Evolutionary conservation across 2,113 vertebrate genomes (phyloP).

Genomic region (Festucalex cinctus): DNA sequence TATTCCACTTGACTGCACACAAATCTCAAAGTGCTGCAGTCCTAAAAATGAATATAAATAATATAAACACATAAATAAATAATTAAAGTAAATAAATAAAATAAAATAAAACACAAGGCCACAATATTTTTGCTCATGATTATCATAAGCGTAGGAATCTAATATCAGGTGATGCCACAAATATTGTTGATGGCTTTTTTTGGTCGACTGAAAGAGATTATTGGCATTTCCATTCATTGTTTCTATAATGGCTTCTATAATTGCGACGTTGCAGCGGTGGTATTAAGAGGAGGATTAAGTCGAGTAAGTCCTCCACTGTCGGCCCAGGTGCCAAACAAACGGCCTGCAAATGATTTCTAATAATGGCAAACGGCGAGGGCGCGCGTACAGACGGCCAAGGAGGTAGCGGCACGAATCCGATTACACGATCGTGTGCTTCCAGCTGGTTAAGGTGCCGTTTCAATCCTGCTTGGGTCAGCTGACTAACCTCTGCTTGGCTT

Average conservation of each 20-base stretch:
- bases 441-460: constrained; percentile 4
- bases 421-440: background rate
- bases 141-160: no score
- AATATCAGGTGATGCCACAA: no score
- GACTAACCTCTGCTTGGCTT: background rate
- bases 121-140: no score
- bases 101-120: no score
- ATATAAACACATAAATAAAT: no score
- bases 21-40: no score
- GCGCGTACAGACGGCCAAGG: background rate
- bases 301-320: background rate
- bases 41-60: no score
- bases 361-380: constrained; percentile 15
- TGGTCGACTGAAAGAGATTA: no score
- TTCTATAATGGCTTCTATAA: background rate
- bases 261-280: background rate
- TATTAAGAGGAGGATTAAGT: background rate
- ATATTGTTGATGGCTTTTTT: no score
- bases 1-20: no score
- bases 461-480: background rate
- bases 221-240: no score
- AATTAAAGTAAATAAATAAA: no score
- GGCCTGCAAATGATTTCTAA: background rate
- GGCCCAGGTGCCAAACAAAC: background rate
- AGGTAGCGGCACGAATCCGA: background rate